Evolutionary conservation across 1,140 invertebrate genomes (phyloP).

Genomic region (Dinoponera quadriceps): DNA sequence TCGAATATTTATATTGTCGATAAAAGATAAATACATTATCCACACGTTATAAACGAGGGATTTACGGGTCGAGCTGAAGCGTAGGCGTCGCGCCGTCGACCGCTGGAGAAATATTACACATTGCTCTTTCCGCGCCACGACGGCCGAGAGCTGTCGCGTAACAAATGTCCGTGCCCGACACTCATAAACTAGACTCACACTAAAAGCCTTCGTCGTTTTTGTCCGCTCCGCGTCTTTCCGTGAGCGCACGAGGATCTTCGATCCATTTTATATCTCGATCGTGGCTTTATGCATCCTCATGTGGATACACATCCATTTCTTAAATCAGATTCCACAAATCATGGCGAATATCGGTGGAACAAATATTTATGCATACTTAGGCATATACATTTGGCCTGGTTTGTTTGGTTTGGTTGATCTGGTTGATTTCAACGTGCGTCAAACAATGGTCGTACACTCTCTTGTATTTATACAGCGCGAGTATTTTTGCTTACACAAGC

Average conservation of each 20-base stretch:
- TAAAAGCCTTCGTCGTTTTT: constrained; percentile 71
- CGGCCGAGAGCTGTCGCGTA: constrained; percentile 73
- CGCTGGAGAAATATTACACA: constrained; percentile 72
- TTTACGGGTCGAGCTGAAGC: constrained; percentile 70
- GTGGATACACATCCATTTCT: too few species aligned
- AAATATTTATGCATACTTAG: neutral
- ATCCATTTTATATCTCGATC: constrained; percentile 59
- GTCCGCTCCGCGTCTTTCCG: constrained; percentile 47
- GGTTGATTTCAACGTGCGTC: neutral
- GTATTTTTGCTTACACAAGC: constrained; percentile 5
- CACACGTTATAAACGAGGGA: constrained; percentile 70
- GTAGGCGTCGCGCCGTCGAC: constrained; percentile 73
- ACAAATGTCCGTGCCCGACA: constrained; percentile 69
- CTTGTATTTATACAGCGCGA: neutral
- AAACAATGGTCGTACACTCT: neutral
- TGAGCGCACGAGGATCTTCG: constrained; percentile 67
- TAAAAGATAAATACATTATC: constrained; percentile 78
- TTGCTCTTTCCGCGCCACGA: constrained; percentile 73
- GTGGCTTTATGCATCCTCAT: neutral
- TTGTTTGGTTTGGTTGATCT: too few species aligned
- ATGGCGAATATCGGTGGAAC: neutral
- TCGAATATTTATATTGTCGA: constrained; percentile 74
- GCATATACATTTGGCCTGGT: neutral
- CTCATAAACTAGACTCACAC: constrained; percentile 73
- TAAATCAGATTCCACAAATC: constrained; percentile 8